Conservation (phyloP, 2,888 invertebrate species). For the Anaspis maculata region DNA sequence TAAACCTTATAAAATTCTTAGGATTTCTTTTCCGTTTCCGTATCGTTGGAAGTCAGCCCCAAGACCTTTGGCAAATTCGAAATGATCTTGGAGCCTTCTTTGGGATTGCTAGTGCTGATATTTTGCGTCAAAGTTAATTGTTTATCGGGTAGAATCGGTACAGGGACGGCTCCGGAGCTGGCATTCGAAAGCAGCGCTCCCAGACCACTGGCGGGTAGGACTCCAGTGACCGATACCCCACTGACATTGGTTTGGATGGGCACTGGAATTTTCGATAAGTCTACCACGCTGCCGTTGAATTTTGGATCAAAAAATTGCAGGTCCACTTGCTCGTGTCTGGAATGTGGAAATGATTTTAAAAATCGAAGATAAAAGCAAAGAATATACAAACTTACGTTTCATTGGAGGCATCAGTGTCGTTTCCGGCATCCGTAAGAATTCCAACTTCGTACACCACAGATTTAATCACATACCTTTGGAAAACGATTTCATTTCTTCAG, state of each 20-base stretch:
- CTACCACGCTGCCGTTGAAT: conserved; percentile 43
- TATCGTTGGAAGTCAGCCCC: conserved; percentile 21
- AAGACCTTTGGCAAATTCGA: conserved; percentile 23
- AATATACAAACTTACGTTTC: conserved; percentile 30
- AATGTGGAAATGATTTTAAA: too few relatives aligned
- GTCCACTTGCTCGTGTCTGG: conserved; percentile 47
- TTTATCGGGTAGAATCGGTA: conserved; percentile 29
- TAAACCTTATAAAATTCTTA: too few relatives aligned
- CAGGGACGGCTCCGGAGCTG: conserved; percentile 8
- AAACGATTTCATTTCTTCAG: too few relatives aligned
- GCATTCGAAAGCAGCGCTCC: conserved; percentile 20
- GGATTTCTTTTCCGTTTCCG: too few relatives aligned
- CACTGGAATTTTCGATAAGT: conserved; percentile 47
- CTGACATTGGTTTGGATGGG: conserved; percentile 49
- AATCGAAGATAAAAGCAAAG: conserved; percentile 1
- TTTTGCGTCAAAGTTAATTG: conserved; percentile 33
- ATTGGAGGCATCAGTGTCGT: conserved; percentile 37
- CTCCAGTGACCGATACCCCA: conserved; percentile 47
- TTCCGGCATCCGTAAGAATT: conserved; percentile 47
- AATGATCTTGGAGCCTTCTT: conserved; percentile 26
- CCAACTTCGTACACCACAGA: conserved; percentile 54
- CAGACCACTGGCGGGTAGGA: conserved; percentile 44
- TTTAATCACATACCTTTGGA: conserved; percentile 50
- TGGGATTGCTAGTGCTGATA: conserved; percentile 28
- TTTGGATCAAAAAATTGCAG: conserved; percentile 47